Conservation (phyloP, 2,797 vertebrate species). For the Pangasius sanitwongsei region DNA sequence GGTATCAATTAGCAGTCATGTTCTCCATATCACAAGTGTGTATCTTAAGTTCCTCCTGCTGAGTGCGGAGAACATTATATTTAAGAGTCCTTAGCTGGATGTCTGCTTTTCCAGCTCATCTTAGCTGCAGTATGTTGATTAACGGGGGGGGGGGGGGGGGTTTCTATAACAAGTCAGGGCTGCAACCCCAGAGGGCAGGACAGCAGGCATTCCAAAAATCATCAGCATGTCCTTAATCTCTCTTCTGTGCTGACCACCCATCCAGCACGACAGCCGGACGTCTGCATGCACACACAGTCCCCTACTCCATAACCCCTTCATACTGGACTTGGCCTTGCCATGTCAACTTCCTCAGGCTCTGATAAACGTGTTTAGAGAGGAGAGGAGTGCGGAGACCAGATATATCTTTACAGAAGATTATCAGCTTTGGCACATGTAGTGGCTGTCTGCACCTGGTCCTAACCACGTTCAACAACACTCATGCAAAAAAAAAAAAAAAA, state of each 20-base stretch:
- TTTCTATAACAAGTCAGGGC: slow-evolving; percentile 54
- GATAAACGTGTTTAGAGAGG: slow-evolving; percentile 57
- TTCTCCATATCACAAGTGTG: slow-evolving; percentile 1
- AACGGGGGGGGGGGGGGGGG: slow-evolving; percentile 53
- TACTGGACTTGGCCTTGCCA: slow-evolving; percentile 39
- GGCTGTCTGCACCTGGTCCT: slow-evolving; percentile 43
- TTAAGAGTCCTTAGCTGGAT: slow-evolving; percentile 18
- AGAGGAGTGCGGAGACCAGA: slow-evolving; percentile 42
- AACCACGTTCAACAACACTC: slow-evolving; percentile 36
- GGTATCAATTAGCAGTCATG: slow-evolving; percentile 54
- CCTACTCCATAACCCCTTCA: slow-evolving; percentile 33
- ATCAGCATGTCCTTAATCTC: slow-evolving; percentile 71
- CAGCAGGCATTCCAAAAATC: slow-evolving; percentile 71
- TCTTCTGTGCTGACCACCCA: slow-evolving; percentile 72
- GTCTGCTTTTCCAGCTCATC: slow-evolving; percentile 6
- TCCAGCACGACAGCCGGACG: slow-evolving; percentile 46
- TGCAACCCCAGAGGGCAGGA: slow-evolving; percentile 41
- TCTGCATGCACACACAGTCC: slow-evolving; percentile 49
- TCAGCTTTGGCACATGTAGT: slow-evolving; percentile 37
- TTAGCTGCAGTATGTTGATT: background rate
- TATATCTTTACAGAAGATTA: slow-evolving; percentile 54
- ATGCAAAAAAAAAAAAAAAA: background rate
- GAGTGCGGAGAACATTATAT: slow-evolving; percentile 51
- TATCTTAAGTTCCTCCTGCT: slow-evolving; percentile 36
- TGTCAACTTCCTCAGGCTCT: slow-evolving; percentile 51